Evolutionary conservation across 2,797 vertebrate genomes (phyloP).

Genomic region (Hemibagrus guttatus): DNA sequence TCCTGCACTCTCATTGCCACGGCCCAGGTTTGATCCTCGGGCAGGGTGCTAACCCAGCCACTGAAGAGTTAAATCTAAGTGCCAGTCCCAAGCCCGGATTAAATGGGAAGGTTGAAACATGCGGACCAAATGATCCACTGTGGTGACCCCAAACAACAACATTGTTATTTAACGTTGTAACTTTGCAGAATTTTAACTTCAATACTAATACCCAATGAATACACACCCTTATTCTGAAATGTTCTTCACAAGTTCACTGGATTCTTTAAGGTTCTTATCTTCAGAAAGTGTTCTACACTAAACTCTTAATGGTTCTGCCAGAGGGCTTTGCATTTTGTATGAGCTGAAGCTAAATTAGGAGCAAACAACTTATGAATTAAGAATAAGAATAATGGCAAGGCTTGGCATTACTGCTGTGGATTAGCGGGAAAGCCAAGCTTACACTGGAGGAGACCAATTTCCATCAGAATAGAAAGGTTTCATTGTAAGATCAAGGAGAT

Average conservation of each 20-base stretch:
- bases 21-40: too few species aligned
- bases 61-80: too few species aligned
- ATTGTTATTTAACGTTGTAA: not conserved
- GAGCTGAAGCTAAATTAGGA: conserved; percentile 18
- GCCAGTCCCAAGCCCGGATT: too few species aligned
- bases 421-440: not conserved
- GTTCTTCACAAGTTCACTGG: not conserved
- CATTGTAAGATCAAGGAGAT: not conserved
- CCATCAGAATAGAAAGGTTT: not conserved
- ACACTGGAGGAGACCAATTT: not conserved
- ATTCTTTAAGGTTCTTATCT: not conserved
- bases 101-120: too few species aligned
- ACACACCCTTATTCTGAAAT: not conserved
- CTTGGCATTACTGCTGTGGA: not conserved
- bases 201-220: not conserved
- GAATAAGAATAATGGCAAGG: not conserved
- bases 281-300: not conserved
- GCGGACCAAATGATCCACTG: too few species aligned
- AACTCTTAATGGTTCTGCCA: conserved; percentile 5
- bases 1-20: too few species aligned
- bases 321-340: conserved; percentile 5
- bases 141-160: not conserved
- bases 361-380: not conserved
- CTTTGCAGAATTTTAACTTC: not conserved
- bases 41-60: too few species aligned